Base-by-base conservation (phyloP, 2,888 invertebrate genomes). In the Hedya salicella region DNA sequence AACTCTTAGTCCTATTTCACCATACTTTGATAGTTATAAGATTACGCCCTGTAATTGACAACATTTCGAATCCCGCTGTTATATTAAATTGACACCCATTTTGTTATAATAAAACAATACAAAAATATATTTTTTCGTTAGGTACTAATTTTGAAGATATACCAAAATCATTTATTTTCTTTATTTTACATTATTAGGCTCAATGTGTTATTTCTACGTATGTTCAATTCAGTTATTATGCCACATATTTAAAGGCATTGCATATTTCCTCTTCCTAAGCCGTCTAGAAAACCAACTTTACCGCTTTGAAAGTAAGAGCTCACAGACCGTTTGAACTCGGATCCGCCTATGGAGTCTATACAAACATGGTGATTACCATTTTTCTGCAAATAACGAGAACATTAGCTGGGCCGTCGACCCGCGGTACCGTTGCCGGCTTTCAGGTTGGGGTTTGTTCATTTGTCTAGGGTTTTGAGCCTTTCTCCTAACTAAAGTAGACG, bases 331-430 rank as follows among this genome's bases (percentile, higher is more conserved):
- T 40, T 16, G 32, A 42, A 62, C 42, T 30, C 14, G n/a, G 40
- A 11, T 25, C 16, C 21, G 49, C 36, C 36, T 32, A 25, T 6
- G 4, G 25, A 17, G 44, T 49, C 36, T 64, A 64, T 59, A 59
- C 64, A 64, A 64, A 64, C 64, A 59, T 17, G 14, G 50, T 64
- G 59, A 64, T 64, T 64, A 64, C 57, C 57, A 64, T 64, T 64
- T 64, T 64, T 64, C 59, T 52, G 64, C 64, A 50, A 64, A 64
- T 64, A 64, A 59, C 52, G 64, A 64, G 57, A 50, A 52, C 59
- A 59, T 64, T 59, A 57, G 64, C 36, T n/a, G 42, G 64, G 64
- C 44, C 64, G 50, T 52, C 44, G 64, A 64, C 64, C 25, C 42
- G 9, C n/a, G 25, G 57, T 50, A 46, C 65, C 65, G 65, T 65